Evolutionary conservation across 2,888 invertebrate genomes (phyloP), one percentile per base, ranked within the genome.

Genomic region (Anthoptus insignis): DNA sequence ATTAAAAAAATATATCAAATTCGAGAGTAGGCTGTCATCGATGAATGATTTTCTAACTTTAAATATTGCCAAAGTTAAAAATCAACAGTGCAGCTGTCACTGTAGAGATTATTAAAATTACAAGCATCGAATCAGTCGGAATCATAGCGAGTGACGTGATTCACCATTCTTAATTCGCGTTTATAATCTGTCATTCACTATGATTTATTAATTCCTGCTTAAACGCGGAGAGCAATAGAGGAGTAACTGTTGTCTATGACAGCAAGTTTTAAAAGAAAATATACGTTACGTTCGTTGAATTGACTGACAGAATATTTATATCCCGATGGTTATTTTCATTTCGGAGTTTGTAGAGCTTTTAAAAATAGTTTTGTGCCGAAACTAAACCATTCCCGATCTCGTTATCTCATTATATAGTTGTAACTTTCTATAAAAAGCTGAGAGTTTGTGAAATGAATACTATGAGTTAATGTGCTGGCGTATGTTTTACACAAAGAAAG

Each of bases 361-460:
- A 61, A 61, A 64, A 61, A 61, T 65, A 67, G 57, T 37, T 37
- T 14, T 53, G 42, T 53, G 32, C 64, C 49, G 22, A 47, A 54
- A 65, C 45, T 57, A 45, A 57, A 24, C 19, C 45, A 29, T 42
- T 57, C 42, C 8, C 4, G 19, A 42, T 42, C 45, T 22, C 6
- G 22, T 19, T 19, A 22, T 22, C 45, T 21, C 22, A 16, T 22
- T 6, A n/a, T n/a, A n/a, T n/a, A 45, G 14, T 39, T 8, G 27
- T 8, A n/a, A n/a, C n/a, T n/a, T 56, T 21, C 2, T 13, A 13
- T 11, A 57, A 57, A 45, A 29, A 27, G 6, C 13, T 3, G 1
- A 16, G n/a, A n/a, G 29, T 21, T 45, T 29, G 29, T 29, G 21
- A n/a, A 7, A 54, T 86, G 86, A 81, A 89, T 88, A 88, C 84